A percentile compares a stretch with the other conserved stretches of the same genome.
These are phyloP conservation scores for Nematopogon swammerdamellus DNA, from an alignment of 2,888 invertebrate species.

Conservation along the genomic window DNA sequence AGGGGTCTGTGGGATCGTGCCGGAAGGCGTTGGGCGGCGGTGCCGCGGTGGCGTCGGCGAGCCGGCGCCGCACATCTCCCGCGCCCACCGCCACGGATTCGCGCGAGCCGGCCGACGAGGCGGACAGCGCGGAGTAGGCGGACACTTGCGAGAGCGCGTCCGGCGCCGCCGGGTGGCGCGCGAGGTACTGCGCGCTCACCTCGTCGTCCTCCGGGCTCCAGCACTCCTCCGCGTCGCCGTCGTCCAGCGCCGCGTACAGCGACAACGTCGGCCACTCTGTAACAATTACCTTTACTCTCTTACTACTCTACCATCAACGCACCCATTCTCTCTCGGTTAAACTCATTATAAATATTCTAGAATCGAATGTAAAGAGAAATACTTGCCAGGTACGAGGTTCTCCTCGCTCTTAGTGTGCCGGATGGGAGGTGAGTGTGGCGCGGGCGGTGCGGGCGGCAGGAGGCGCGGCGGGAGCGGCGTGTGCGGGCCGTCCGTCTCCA, in stretches of 20 bases:
- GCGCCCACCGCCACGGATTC: conserved; percentile 73
- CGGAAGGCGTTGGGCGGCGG: conserved; percentile 67
- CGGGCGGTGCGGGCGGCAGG: conserved; percentile 71
- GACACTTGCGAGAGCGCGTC: conserved; percentile 82
- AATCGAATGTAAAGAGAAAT: neutral
- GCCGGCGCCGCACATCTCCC: conserved; percentile 62
- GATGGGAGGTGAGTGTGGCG: conserved; percentile 66
- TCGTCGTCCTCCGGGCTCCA: conserved; percentile 98
- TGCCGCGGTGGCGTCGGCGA: conserved; percentile 70
- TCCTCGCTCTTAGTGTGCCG: conserved; percentile 94
- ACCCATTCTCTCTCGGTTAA: too few relatives aligned
- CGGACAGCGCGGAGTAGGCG: conserved; percentile 10
- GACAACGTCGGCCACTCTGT: conserved; percentile 54
- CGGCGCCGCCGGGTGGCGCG: conserved; percentile 32
- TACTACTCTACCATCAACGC: too few relatives aligned
- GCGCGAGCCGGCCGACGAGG: conserved; percentile 39
- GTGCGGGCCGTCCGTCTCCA: conserved; percentile 73
- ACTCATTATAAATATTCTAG: too few relatives aligned
- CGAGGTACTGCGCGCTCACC: conserved; percentile 48
- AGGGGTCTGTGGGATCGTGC: conserved; percentile 97
- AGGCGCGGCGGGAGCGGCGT: conserved; percentile 89
- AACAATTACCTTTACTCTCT: too few relatives aligned
- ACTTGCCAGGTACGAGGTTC: conserved; percentile 59
- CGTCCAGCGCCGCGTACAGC: conserved; percentile 33
- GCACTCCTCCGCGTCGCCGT: conserved; percentile 66